Evolutionary conservation across 2,888 invertebrate genomes (phyloP), one percentile per base, ranked within the genome.

Genomic region (Phortica okadai): DNA sequence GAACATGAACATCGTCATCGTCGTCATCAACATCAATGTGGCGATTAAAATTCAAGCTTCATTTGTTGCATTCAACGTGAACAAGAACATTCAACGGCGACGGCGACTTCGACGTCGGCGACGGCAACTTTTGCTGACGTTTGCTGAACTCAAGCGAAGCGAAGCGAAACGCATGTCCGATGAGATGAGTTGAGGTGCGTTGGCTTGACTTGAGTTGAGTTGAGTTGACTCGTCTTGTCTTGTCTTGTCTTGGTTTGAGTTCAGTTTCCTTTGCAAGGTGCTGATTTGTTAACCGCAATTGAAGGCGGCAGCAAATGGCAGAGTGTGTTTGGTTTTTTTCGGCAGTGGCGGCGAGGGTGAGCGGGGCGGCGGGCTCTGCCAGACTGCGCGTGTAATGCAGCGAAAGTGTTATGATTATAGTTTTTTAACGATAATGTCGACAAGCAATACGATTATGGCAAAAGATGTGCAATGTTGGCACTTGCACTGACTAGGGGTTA

Each of bases 41-140:
- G 69, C 82, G 82, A 78, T 80, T 78, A 80, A 78, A 78, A 83
- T 82, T 77, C 84, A 86, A 84, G 83, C 83, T 87, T 86, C 85
- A 85, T 82, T 86, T 82, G 79, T 81, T 82, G 56, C 70, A 72
- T 50, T 11, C 50, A 50, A 50, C 33, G 33, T 33, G 33, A 33
- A 33, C 33, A 33, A 33, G 33, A 33, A 33, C 56, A 56, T 16
- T 56, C 56, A 56, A n/a, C 56, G 33, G 2, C 33, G 3, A 33
- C 50, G 14, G 5, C 50, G 14, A 50, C n/a, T n/a, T n/a, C 50
- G 50, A 50, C 50, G 50, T 2, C 50, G 14, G 50, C 3, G 14
- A 1, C 8, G 50, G 10, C 50, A 50, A 50, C 50, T 50, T 50
- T 6, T 50, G 50, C 50, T 50, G 50, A 50, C 50, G 50, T 50